phyloP scores from a whole-genome alignment of 2,797 vertebrate genomes.

The Sorex maritimensis region DNA sequence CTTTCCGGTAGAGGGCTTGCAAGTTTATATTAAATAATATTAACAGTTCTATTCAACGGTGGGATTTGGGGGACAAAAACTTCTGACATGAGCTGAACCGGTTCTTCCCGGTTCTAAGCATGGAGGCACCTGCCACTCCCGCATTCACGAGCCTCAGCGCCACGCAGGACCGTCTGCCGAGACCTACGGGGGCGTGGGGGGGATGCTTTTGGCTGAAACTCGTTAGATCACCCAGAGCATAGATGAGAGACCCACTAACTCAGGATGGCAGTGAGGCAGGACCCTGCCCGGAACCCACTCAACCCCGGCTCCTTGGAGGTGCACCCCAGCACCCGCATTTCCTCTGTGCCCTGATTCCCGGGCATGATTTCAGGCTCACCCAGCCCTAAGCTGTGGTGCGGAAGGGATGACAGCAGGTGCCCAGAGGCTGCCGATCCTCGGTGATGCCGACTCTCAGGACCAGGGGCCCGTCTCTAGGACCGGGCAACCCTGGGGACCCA shows the following conservation, averaged over 20 bases:
- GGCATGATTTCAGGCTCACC: too few relatives aligned
- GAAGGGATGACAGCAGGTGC: not conserved
- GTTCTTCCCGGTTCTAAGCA: not conserved
- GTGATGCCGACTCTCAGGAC: too few relatives aligned
- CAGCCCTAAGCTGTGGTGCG: not conserved
- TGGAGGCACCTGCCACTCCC: not conserved
- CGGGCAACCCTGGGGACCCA: too few relatives aligned
- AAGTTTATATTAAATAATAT: not conserved
- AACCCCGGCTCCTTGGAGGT: not conserved
- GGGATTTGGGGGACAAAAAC: not conserved
- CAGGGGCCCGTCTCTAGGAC: not conserved
- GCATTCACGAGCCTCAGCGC: too few relatives aligned
- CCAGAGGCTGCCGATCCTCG: not conserved
- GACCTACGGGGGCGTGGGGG: not conserved
- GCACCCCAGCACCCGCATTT: not conserved
- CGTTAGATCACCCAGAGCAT: not conserved
- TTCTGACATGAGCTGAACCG: not conserved
- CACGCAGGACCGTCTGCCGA: not conserved
- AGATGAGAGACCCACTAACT: not conserved
- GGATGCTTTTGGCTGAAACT: not conserved
- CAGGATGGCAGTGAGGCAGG: conserved; percentile 1
- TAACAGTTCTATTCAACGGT: not conserved
- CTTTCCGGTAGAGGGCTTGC: not conserved
- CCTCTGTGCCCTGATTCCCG: not conserved
- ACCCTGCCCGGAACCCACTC: too few relatives aligned